Percentiles rank a stretch among this genome's conserved stretches.
Evolutionary conservation across 1,140 invertebrate genomes (phyloP).

Genomic region (Conus betulinus): DNA sequence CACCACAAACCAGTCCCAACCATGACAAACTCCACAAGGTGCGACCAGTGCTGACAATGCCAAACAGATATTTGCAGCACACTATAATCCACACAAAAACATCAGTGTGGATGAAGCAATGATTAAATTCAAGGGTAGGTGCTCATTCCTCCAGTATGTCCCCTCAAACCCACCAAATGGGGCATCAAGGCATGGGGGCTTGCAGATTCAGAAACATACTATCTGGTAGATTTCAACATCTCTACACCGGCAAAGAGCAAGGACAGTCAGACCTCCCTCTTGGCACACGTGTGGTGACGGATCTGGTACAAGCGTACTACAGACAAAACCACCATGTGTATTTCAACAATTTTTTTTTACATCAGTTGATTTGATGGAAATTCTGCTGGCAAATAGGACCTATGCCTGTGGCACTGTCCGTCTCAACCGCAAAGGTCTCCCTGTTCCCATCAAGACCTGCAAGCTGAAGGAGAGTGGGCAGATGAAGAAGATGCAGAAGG

Average conservation of each 20-base stretch:
- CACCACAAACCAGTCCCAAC: too few species aligned
- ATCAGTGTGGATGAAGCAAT: conserved; percentile 63
- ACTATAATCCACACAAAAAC: conserved; percentile 37
- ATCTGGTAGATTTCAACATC: conserved; percentile 74
- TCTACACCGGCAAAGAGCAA: conserved; percentile 67
- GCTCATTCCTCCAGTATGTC: conserved; percentile 74
- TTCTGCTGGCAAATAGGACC: conserved; percentile 22
- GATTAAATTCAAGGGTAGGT: conserved; percentile 65
- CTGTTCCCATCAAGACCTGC: background rate
- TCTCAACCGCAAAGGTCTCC: background rate
- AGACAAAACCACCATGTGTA: conserved; percentile 39
- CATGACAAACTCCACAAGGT: too few species aligned
- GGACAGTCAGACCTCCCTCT: background rate
- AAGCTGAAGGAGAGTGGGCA: conserved; percentile 10
- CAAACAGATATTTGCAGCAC: conserved; percentile 19
- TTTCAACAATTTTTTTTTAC: conserved; percentile 45
- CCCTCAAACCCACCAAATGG: conserved; percentile 77
- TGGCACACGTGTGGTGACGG: conserved; percentile 27
- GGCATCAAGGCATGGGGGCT: conserved; percentile 74
- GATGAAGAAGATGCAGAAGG: conserved; percentile 23
- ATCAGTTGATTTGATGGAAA: conserved; percentile 34
- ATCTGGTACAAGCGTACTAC: conserved; percentile 8
- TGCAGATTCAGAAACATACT: conserved; percentile 63
- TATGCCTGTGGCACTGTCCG: conserved; percentile 10
- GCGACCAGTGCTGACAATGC: too few species aligned